phyloP scores from a whole-genome alignment of 2,888 invertebrate species.

The Masnerella sp. region DNA sequence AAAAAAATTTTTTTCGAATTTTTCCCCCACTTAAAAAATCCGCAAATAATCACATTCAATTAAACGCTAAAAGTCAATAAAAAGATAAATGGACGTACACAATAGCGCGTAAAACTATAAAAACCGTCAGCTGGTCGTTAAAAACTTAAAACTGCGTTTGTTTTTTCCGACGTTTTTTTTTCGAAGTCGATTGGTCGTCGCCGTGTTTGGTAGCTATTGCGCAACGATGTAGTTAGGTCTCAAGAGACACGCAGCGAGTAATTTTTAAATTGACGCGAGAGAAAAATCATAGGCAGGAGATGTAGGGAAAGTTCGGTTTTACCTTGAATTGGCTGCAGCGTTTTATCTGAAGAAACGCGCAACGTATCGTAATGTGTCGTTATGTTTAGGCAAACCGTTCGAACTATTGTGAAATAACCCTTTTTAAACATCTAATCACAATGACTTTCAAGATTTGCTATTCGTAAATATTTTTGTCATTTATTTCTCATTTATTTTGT shows the following conservation, averaged over 20 bases:
- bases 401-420: constrained; percentile 11
- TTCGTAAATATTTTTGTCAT: too few species aligned
- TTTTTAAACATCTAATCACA: constrained; percentile 5
- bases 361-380: constrained; percentile 23
- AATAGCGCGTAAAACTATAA: too few species aligned
- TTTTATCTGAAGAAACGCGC: constrained; percentile 42
- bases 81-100: too few species aligned
- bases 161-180: constrained; percentile 2
- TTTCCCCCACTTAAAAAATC: too few species aligned
- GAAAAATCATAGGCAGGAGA: constrained; percentile 54
- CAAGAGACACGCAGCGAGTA: constrained; percentile 52
- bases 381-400: constrained; percentile 32
- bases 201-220: constrained; percentile 52
- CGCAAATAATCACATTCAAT: too few species aligned
- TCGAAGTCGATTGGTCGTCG: constrained; percentile 40
- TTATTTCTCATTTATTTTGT: constrained; percentile 7
- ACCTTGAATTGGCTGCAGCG: constrained; percentile 47
- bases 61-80: too few species aligned
- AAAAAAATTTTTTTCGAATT: too few species aligned
- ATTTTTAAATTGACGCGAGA: constrained; percentile 55
- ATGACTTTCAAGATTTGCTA: too few species aligned
- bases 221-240: constrained; percentile 51
- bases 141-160: constrained; percentile 1
- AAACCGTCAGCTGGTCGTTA: too few species aligned
- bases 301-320: constrained; percentile 52